Percentiles rank a stretch among this genome's conserved stretches.
phyloP scores from a whole-genome alignment of 2,113 vertebrate species.

The Prochilodus magdalenae region DNA sequence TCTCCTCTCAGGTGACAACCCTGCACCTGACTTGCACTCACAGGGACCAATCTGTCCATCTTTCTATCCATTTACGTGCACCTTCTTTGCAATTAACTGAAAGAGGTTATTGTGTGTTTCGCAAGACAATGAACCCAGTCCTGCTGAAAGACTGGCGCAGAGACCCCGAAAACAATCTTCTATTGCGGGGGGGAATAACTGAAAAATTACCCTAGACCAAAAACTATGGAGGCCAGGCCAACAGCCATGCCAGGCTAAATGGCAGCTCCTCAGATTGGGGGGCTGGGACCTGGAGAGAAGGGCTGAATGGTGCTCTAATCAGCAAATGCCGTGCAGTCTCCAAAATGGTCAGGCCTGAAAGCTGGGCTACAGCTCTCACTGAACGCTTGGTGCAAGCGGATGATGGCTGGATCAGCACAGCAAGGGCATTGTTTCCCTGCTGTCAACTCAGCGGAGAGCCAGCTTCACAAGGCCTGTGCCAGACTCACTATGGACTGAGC shows the following conservation, averaged over 20 bases:
- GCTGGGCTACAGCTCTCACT: slow-evolving; percentile 53
- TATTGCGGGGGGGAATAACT: background rate
- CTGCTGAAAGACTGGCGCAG: background rate
- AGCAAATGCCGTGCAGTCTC: background rate
- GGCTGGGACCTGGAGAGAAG: background rate
- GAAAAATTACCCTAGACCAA: background rate
- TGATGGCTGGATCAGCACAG: slow-evolving; percentile 64
- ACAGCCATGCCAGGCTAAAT: background rate
- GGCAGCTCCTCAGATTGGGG: background rate
- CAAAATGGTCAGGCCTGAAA: slow-evolving; percentile 54
- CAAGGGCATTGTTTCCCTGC: slow-evolving; percentile 65
- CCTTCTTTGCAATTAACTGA: slow-evolving; percentile 8
- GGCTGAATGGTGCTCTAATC: slow-evolving; percentile 4
- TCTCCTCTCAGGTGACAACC: slow-evolving; percentile 13
- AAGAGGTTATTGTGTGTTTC: background rate
- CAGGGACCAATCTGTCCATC: slow-evolving; percentile 4
- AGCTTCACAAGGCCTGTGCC: slow-evolving; percentile 52
- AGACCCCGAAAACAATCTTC: background rate
- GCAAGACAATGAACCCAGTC: slow-evolving; percentile 23
- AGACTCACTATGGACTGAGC: slow-evolving; percentile 24
- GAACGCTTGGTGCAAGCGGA: slow-evolving; percentile 60
- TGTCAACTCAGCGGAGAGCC: slow-evolving; percentile 63
- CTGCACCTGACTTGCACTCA: slow-evolving; percentile 11
- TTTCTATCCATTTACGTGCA: background rate
- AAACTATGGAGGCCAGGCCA: background rate